Conservation (phyloP, 2,113 vertebrate species). For the Peucedramus taeniatus region DNA sequence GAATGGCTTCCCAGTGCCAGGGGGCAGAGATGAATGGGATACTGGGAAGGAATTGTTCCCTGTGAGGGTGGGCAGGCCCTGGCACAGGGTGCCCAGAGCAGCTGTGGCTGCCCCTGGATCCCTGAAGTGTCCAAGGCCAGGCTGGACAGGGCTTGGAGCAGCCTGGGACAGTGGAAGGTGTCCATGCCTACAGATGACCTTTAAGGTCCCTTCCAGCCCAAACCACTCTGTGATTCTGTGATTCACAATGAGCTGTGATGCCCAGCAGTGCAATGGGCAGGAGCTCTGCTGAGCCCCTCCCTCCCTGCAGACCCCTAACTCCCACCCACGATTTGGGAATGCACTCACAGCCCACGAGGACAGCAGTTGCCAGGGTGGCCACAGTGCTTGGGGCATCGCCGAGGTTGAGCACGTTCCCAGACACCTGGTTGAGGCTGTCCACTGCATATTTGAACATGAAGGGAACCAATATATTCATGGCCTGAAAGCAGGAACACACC, state of each 20-base stretch:
- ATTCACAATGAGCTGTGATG: background rate
- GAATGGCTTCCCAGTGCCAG: background rate
- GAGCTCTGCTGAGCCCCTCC: constrained; percentile 64
- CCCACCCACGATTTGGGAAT: constrained; percentile 62
- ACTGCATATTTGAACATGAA: constrained; percentile 99
- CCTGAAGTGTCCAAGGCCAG: rapidly evolving
- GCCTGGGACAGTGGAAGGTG: rapidly evolving
- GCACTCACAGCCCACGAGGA: constrained; percentile 97
- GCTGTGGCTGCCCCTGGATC: background rate
- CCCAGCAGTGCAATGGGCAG: constrained; percentile 57
- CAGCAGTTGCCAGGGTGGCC: constrained; percentile 92
- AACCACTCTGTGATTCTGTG: rapidly evolving
- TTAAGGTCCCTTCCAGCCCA: background rate
- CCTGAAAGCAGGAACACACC: constrained; percentile 75
- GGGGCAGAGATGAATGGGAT: rapidly evolving
- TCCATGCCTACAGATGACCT: background rate
- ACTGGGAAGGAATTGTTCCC: background rate
- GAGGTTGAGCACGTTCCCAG: constrained; percentile 92
- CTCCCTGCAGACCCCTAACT: constrained; percentile 59
- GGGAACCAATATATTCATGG: constrained; percentile 93
- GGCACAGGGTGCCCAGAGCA: background rate
- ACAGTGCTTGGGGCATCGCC: constrained; percentile 88
- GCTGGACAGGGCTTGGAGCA: rapidly evolving
- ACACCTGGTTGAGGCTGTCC: constrained; percentile 95
- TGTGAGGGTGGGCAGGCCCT: rapidly evolving